Percentiles rank a stretch among this genome's conserved stretches.
Evolutionary conservation across 1,140 invertebrate genomes (phyloP).

Genomic region (Euglossa dilemma): DNA sequence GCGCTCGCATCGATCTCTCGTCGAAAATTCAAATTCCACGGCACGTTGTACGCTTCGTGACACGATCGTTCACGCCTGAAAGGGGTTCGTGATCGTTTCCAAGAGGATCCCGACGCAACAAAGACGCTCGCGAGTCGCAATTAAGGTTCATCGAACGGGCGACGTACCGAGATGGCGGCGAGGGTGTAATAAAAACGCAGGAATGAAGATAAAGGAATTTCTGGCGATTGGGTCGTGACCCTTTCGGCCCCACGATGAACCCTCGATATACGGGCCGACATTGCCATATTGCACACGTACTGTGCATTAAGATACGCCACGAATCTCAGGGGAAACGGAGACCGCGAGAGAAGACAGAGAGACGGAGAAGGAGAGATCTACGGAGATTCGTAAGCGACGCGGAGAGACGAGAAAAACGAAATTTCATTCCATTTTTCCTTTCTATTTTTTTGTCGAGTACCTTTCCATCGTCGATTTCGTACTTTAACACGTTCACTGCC

Average conservation of each 20-base stretch:
- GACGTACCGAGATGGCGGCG: constrained; percentile 44
- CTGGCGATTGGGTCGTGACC: constrained; percentile 59
- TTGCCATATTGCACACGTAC: constrained; percentile 57
- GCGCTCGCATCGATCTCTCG: background rate
- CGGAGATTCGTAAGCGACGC: constrained; percentile 16
- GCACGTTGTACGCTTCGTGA: background rate
- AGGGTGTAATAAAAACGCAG: constrained; percentile 59
- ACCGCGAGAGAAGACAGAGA: constrained; percentile 43
- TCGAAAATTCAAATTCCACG: background rate
- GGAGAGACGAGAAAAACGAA: constrained; percentile 3
- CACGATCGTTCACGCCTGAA: constrained; percentile 22
- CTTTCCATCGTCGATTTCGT: background rate
- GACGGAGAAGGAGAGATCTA: constrained; percentile 41
- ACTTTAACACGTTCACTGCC: too few species aligned
- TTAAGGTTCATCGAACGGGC: constrained; percentile 55
- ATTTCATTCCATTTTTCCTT: background rate
- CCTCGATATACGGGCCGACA: constrained; percentile 50
- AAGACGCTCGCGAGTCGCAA: constrained; percentile 44
- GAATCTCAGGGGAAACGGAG: constrained; percentile 4
- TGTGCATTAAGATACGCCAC: constrained; percentile 49
- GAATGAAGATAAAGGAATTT: constrained; percentile 63
- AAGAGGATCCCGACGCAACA: constrained; percentile 37
- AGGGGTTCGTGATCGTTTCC: constrained; percentile 24
- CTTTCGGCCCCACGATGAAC: constrained; percentile 49
- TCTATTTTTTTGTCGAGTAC: background rate